Percentiles rank a stretch among this genome's conserved stretches.
Conservation (phyloP, 2,888 invertebrate species). For the Rosalia funebris region DNA sequence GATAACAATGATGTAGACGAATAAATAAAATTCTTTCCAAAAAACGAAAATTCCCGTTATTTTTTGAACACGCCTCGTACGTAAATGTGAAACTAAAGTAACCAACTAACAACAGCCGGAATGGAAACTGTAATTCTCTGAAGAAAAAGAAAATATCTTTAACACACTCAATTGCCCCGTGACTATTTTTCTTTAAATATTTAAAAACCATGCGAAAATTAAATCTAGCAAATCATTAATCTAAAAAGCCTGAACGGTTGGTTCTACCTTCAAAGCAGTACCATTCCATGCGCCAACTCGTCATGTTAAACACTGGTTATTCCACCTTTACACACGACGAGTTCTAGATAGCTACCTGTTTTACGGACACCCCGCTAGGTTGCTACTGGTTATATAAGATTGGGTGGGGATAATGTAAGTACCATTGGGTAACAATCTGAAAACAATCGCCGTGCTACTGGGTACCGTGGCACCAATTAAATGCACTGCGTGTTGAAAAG, state of each 20-base stretch:
- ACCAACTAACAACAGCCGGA: too few relatives aligned
- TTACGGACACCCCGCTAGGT: slow-evolving; percentile 45
- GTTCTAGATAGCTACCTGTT: slow-evolving; percentile 46
- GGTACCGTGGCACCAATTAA: slow-evolving; percentile 48
- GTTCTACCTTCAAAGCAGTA: slow-evolving; percentile 2
- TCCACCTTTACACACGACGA: slow-evolving; percentile 24
- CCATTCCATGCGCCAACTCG: slow-evolving; percentile 9
- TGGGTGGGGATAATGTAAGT: slow-evolving; percentile 37
- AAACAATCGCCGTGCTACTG: slow-evolving; percentile 46
- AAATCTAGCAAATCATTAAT: slow-evolving; percentile 12
- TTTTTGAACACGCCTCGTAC: too few relatives aligned
- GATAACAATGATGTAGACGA: too few relatives aligned
- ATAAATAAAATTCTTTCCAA: too few relatives aligned
- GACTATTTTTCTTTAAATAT: neutral
- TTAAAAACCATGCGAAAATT: slow-evolving; percentile 8
- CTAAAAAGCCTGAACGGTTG: neutral
- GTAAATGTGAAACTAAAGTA: too few relatives aligned
- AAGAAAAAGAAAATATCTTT: too few relatives aligned
- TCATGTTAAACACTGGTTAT: slow-evolving; percentile 25
- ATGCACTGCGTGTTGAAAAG: slow-evolving; percentile 30
- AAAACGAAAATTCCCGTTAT: too few relatives aligned
- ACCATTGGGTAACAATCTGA: slow-evolving; percentile 32
- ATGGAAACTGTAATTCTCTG: too few relatives aligned
- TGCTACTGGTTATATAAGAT: slow-evolving; percentile 48
- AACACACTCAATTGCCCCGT: too few relatives aligned